Evolutionary conservation across 2,888 invertebrate species (phyloP).

Genomic region (Sinohyriopsis cumingii): DNA sequence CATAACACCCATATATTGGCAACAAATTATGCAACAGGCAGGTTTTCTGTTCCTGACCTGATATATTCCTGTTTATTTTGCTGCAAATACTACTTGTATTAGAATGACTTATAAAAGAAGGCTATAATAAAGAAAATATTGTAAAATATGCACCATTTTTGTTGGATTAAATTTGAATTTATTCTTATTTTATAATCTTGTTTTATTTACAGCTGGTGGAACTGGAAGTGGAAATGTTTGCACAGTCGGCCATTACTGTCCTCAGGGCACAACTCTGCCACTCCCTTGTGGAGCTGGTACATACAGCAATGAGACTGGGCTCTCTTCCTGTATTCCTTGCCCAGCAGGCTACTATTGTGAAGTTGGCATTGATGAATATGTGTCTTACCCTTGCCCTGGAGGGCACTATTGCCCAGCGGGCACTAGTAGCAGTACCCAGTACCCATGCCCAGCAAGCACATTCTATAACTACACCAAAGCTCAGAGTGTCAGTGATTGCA

Average conservation of each 20-base stretch:
- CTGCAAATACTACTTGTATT: too few relatives aligned
- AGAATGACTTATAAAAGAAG: too few relatives aligned
- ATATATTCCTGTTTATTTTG: too few relatives aligned
- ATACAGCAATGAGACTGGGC: conserved; percentile 58
- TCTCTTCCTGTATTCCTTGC: conserved; percentile 57
- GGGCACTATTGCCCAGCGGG: conserved; percentile 66
- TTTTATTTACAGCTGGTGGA: conserved; percentile 52
- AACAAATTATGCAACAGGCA: too few relatives aligned
- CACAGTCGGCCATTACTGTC: conserved; percentile 63
- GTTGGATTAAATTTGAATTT: too few relatives aligned
- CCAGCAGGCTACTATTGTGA: conserved; percentile 68
- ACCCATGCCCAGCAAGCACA: conserved; percentile 64
- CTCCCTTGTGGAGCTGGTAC: conserved; percentile 60
- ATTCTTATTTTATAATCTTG: too few relatives aligned
- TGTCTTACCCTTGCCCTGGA: conserved; percentile 57
- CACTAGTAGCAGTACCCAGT: conserved; percentile 51
- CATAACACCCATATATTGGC: too few relatives aligned
- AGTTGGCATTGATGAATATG: conserved; percentile 54
- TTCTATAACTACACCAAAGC: conserved; percentile 62
- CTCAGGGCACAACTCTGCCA: conserved; percentile 56
- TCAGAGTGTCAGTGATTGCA: conserved; percentile 54
- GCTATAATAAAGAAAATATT: too few relatives aligned
- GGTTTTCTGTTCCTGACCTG: too few relatives aligned
- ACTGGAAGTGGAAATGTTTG: conserved; percentile 66
- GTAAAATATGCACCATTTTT: too few relatives aligned